Conservation (phyloP, 1,140 invertebrate genomes). For the Scaptomyza hsui region DNA sequence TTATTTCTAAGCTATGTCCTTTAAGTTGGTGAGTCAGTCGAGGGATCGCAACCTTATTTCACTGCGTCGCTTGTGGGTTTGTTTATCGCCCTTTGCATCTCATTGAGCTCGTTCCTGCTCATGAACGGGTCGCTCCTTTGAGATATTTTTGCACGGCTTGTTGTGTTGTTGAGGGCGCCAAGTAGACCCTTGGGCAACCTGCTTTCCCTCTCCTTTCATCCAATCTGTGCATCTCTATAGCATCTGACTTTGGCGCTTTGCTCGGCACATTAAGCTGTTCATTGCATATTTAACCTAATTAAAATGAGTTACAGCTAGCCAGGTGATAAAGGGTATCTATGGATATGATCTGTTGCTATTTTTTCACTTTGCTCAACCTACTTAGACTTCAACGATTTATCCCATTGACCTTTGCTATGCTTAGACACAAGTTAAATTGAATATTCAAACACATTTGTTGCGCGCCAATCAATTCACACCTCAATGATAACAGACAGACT, state of each 20-base stretch:
- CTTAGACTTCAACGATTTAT: background rate
- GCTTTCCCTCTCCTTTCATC: background rate
- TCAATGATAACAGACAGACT: conserved; percentile 8
- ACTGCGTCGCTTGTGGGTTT: conserved; percentile 61
- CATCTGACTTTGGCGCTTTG: background rate
- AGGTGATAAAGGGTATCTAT: conserved; percentile 45
- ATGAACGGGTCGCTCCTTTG: conserved; percentile 31
- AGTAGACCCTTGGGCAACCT: conserved; percentile 3
- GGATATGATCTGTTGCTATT: conserved; percentile 52
- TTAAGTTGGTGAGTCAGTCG: conserved; percentile 41
- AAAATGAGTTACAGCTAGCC: conserved; percentile 71
- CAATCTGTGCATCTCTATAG: conserved; percentile 22
- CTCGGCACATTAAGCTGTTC: conserved; percentile 60
- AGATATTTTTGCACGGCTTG: conserved; percentile 20
- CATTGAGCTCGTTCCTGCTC: conserved; percentile 67
- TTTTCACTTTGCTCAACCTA: background rate
- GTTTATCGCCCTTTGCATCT: conserved; percentile 81
- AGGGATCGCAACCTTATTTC: conserved; percentile 69
- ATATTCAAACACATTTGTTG: background rate
- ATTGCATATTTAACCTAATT: conserved; percentile 79
- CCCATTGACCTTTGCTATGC: background rate
- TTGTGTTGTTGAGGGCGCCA: conserved; percentile 21
- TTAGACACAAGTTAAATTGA: background rate
- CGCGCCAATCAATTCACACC: conserved; percentile 9
- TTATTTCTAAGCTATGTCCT: conserved; percentile 31